A percentile compares a stretch with the other conserved stretches of the same genome.
phyloP scores from a whole-genome alignment of 2,113 vertebrate species.

The Neotoma lepida region DNA sequence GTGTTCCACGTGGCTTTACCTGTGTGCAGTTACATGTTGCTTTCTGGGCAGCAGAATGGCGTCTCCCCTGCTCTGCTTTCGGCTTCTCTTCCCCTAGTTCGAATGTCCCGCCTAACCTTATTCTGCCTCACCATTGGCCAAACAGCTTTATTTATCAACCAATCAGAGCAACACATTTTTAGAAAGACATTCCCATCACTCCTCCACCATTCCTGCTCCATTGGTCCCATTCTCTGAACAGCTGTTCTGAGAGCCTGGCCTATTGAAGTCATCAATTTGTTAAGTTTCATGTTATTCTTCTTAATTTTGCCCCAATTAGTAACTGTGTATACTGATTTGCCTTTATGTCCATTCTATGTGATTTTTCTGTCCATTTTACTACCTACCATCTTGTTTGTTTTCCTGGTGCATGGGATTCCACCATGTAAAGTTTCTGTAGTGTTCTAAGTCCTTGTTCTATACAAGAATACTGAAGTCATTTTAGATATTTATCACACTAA shows the following conservation, averaged over 20 bases:
- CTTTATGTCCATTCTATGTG: not conserved
- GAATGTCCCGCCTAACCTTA: no score
- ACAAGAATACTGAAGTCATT: not conserved
- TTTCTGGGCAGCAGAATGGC: no score
- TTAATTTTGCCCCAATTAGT: not conserved
- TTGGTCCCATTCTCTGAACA: not conserved
- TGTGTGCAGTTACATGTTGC: no score
- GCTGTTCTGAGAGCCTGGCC: not conserved
- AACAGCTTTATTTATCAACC: no score
- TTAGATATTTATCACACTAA: not conserved
- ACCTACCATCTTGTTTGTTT: not conserved
- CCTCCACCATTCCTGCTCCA: not conserved
- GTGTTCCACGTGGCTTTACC: no score
- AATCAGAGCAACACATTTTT: no score
- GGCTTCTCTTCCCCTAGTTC: no score
- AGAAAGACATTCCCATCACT: no score
- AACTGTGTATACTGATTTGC: not conserved
- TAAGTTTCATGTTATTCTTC: not conserved
- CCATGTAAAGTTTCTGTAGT: not conserved
- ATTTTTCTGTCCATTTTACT: not conserved
- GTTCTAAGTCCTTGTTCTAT: not conserved
- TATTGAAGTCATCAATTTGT: not conserved
- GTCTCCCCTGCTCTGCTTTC: no score
- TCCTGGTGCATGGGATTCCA: not conserved
- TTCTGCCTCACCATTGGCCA: no score